Conservation (phyloP, 2,888 invertebrate genomes). For the Lycophotia porphyrea region DNA sequence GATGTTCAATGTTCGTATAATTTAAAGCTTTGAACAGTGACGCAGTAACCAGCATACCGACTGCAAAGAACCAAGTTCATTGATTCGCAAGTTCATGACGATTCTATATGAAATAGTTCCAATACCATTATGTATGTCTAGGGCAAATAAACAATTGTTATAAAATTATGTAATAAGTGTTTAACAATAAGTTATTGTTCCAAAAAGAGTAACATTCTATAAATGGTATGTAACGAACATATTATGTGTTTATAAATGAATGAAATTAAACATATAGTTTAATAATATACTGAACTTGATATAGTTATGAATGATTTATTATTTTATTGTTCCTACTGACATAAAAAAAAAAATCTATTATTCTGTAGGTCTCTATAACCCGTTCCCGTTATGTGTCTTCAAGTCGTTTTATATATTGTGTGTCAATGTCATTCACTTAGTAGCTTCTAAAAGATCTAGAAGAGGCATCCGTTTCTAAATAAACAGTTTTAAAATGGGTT, state of each 20-base stretch:
- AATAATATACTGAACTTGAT: slow-evolving; percentile 45
- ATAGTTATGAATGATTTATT: slow-evolving; percentile 39
- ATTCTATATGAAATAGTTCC: neutral
- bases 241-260: slow-evolving; percentile 20
- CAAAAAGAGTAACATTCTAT: slow-evolving; percentile 45
- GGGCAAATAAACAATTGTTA: slow-evolving; percentile 45
- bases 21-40: neutral
- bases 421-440: neutral
- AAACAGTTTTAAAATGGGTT: too few species aligned
- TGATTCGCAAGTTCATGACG: neutral
- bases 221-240: slow-evolving; percentile 7
- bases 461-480: neutral
- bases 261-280: slow-evolving; percentile 34
- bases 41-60: neutral
- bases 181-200: slow-evolving; percentile 59
- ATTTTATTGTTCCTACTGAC: slow-evolving; percentile 25
- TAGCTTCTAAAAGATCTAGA: neutral
- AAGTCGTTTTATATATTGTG: neutral
- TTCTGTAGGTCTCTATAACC: slow-evolving; percentile 1
- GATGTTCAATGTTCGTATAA: neutral
- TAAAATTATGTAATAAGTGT: slow-evolving; percentile 53
- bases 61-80: neutral
- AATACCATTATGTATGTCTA: slow-evolving; percentile 42
- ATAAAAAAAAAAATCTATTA: slow-evolving; percentile 40
- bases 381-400: slow-evolving; percentile 6